These are phyloP conservation scores for Cylas formicarius DNA, from an alignment of 1,140 invertebrate species.

Conservation along the genomic window DNA sequence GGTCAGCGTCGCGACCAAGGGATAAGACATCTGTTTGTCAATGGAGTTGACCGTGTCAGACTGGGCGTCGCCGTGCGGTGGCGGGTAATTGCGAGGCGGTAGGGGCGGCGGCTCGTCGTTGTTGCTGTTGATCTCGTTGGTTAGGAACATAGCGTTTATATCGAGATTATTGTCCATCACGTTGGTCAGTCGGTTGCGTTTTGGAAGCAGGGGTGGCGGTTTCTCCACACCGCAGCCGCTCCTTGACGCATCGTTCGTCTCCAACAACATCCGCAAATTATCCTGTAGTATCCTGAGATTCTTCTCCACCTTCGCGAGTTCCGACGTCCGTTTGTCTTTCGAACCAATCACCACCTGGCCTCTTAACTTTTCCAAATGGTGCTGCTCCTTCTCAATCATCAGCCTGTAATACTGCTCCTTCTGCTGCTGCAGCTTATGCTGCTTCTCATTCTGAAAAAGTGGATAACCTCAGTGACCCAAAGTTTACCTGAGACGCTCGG, in stretches of 20 bases:
- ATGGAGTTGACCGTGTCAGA: slow-evolving; percentile 51
- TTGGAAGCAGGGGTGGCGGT: slow-evolving; percentile 40
- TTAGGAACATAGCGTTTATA: slow-evolving; percentile 14
- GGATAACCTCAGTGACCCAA: slow-evolving; percentile 6
- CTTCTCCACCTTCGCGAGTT: slow-evolving; percentile 54
- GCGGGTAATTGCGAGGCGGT: slow-evolving; percentile 51
- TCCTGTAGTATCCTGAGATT: slow-evolving; percentile 56
- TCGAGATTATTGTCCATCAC: not conserved
- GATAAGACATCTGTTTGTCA: slow-evolving; percentile 51
- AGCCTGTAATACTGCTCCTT: slow-evolving; percentile 59
- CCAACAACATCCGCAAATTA: slow-evolving; percentile 44
- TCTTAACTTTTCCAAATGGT: slow-evolving; percentile 56
- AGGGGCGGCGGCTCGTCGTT: slow-evolving; percentile 49
- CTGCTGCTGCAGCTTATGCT: slow-evolving; percentile 57
- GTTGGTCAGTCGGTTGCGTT: slow-evolving; percentile 31
- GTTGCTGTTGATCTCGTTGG: slow-evolving; percentile 32
- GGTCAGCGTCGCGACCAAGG: slow-evolving; percentile 45
- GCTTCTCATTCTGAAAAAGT: slow-evolving; percentile 55
- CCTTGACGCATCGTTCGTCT: not conserved
- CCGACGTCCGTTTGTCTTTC: slow-evolving; percentile 41
- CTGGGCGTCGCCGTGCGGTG: slow-evolving; percentile 42
- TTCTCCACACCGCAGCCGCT: not conserved
- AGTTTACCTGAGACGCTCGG: not conserved
- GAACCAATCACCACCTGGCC: slow-evolving; percentile 33
- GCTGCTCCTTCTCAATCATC: slow-evolving; percentile 65